Percentiles rank a stretch among this genome's conserved stretches.
Evolutionary conservation across 2,888 invertebrate species (phyloP).

Genomic region (Ectropis crepuscularia): DNA sequence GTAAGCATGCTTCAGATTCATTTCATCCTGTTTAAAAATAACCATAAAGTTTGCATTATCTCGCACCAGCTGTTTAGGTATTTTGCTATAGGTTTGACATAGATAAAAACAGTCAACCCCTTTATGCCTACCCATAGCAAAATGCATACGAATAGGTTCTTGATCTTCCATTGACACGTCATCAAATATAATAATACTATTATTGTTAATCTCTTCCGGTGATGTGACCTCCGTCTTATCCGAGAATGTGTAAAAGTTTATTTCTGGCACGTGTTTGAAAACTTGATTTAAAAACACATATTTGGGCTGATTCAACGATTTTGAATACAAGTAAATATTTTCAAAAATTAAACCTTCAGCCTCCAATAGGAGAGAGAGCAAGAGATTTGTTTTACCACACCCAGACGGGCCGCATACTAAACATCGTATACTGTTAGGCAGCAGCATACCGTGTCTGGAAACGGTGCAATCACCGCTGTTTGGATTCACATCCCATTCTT

Average conservation of each 20-base stretch:
- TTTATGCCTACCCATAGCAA: conserved; percentile 34
- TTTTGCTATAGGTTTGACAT: conserved; percentile 48
- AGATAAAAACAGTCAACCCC: conserved; percentile 41
- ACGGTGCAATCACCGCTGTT: no score
- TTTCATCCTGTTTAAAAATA: conserved; percentile 49
- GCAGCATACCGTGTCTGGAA: conserved; percentile 6
- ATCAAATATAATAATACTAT: conserved; percentile 38
- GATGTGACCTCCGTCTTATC: conserved; percentile 17
- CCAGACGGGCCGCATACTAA: conserved; percentile 38
- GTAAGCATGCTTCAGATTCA: conserved; percentile 49
- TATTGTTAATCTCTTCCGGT: conserved; percentile 33
- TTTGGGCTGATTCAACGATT: conserved; percentile 28
- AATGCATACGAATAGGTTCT: conserved; percentile 20
- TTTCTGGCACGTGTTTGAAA: conserved; percentile 7
- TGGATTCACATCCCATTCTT: no score
- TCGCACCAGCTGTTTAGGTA: conserved; percentile 47
- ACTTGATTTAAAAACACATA: conserved; percentile 21
- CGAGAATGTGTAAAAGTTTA: conserved; percentile 8
- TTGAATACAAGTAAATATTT: conserved; percentile 35
- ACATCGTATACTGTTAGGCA: conserved; percentile 33
- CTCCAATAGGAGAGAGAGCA: conserved; percentile 34
- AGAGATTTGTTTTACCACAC: conserved; percentile 44
- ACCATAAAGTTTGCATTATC: conserved; percentile 36
- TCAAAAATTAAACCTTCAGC: conserved; percentile 27
- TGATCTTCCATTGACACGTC: conserved; percentile 39